Percentiles rank a stretch among this genome's conserved stretches.
Conservation (phyloP, 2,888 invertebrate genomes). For the Macrostomum cliftonense region DNA sequence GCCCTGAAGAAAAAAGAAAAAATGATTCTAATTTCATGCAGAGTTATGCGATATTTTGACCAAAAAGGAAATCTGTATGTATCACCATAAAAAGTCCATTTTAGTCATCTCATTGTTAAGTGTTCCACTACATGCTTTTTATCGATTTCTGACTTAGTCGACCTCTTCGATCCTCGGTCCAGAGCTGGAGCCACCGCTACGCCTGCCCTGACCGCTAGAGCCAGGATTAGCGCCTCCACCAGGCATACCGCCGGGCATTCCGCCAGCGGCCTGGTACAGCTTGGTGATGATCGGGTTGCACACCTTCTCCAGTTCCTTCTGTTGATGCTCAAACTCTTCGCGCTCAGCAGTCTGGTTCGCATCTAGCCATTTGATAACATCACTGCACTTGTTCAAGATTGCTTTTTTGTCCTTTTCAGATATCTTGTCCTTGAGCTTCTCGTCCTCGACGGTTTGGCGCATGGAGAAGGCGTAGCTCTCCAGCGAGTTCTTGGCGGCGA, state of each 20-base stretch:
- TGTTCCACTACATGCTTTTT: no score
- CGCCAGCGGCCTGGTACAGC: constrained; percentile 53
- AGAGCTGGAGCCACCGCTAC: constrained; percentile 16
- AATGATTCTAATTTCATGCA: no score
- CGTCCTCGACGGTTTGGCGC: constrained; percentile 73
- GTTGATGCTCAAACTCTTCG: constrained; percentile 80
- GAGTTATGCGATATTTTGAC: no score
- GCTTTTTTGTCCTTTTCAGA: constrained; percentile 49
- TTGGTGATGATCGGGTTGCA: constrained; percentile 88
- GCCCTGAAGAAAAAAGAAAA: no score
- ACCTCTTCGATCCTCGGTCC: constrained; percentile 44
- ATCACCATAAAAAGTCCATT: no score
- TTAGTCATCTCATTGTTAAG: no score
- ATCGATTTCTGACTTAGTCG: constrained; percentile 34
- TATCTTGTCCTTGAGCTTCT: constrained; percentile 77
- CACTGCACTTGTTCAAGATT: constrained; percentile 67
- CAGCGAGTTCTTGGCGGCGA: constrained; percentile 52
- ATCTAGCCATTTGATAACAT: constrained; percentile 53
- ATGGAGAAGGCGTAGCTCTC: constrained; percentile 76
- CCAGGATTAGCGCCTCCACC: constrained; percentile 25
- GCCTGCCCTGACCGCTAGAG: constrained; percentile 11
- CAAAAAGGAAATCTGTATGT: no score
- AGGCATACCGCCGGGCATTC: constrained; percentile 46
- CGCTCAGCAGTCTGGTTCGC: constrained; percentile 55
- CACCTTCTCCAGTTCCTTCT: constrained; percentile 72